These are phyloP conservation scores for Brenthis hecate DNA, from an alignment of 2,888 invertebrate genomes.

Conservation along the genomic window DNA sequence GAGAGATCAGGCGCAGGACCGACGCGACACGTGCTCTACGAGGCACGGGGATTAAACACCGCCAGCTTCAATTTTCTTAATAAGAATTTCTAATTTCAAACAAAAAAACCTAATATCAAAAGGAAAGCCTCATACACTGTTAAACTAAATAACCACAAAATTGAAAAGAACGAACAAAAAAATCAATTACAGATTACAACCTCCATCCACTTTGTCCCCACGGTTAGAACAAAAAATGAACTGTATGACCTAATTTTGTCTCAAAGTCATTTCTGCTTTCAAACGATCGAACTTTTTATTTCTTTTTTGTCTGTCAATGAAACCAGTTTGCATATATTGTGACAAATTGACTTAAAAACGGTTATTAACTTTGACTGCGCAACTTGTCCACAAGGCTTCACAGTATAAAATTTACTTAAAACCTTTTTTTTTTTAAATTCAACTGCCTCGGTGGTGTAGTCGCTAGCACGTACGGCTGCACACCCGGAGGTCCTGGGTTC, in stretches of 20 bases:
- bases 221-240: neutral
- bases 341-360: conserved; percentile 9
- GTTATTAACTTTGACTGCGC: neutral
- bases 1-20: no score
- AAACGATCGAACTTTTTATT: conserved; percentile 2
- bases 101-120: no score
- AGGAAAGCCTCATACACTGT: no score
- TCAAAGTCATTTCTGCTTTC: conserved; percentile 21
- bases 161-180: conserved; percentile 1
- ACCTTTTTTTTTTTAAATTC: no score
- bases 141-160: neutral
- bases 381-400: neutral
- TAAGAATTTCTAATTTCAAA: no score
- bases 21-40: no score
- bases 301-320: conserved; percentile 22
- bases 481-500: no score
- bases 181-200: conserved; percentile 6
- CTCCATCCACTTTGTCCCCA: neutral
- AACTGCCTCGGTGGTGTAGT: no score
- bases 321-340: conserved; percentile 6
- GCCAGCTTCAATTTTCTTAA: no score
- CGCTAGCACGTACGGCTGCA: no score
- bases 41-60: no score
- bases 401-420: neutral
- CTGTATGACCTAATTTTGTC: conserved; percentile 16